Conservation (phyloP, 2,888 invertebrate species). For the Spisula solida region DNA sequence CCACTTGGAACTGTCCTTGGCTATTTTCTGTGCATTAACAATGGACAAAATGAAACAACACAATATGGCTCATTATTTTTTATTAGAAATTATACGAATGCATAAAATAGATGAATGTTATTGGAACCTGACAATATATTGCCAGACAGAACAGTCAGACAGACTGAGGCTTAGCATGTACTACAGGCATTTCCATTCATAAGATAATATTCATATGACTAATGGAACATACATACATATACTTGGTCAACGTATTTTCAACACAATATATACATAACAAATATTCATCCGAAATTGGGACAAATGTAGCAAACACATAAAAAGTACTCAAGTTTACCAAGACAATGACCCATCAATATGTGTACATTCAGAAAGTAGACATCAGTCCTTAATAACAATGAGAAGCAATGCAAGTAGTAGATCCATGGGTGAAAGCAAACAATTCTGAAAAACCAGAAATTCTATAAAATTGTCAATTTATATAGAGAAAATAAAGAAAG, state of each 20-base stretch:
- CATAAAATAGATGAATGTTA: constrained; percentile 1
- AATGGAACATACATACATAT: background rate
- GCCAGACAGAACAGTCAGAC: background rate
- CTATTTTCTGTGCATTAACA: too few species aligned
- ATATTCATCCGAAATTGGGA: background rate
- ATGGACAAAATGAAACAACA: background rate
- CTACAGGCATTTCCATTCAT: background rate
- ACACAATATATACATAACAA: constrained; percentile 1
- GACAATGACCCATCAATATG: too few species aligned
- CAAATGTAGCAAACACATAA: background rate
- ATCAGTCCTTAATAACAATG: too few species aligned
- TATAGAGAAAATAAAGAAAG: too few species aligned
- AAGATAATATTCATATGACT: background rate
- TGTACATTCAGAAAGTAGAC: too few species aligned
- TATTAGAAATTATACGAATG: constrained; percentile 18
- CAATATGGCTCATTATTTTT: background rate
- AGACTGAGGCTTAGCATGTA: background rate
- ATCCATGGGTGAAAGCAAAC: too few species aligned
- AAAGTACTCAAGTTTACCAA: background rate
- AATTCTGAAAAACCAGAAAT: too few species aligned
- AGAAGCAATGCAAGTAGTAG: too few species aligned
- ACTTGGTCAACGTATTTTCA: background rate
- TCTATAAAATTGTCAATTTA: too few species aligned
- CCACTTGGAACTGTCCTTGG: too few species aligned
- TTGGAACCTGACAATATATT: background rate